phyloP scores from a whole-genome alignment of 2,797 vertebrate genomes.

The Odontamblyopus rebecca region DNA sequence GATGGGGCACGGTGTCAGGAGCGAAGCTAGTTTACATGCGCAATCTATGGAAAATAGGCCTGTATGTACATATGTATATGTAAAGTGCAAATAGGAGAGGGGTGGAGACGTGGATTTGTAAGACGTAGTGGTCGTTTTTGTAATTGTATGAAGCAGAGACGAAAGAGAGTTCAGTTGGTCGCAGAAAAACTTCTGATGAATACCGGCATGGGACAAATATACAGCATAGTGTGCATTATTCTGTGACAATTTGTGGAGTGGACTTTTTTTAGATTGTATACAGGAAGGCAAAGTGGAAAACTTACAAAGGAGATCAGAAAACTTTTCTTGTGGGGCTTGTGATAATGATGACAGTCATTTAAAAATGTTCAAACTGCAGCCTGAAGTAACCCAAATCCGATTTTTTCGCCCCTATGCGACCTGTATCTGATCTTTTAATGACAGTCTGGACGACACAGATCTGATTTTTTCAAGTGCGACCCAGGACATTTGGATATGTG shows the following conservation, averaged over 20 bases:
- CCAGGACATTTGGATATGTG: too few species aligned
- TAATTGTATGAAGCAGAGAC: neutral
- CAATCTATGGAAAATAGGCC: neutral
- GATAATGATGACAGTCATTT: too few species aligned
- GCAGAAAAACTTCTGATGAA: neutral
- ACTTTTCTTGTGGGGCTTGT: neutral
- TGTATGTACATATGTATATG: conserved; percentile 5
- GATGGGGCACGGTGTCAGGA: conserved; percentile 4
- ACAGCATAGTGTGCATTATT: neutral
- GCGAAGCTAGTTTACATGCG: neutral
- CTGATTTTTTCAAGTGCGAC: too few species aligned
- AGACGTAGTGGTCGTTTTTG: conserved; percentile 13
- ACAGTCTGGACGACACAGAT: too few species aligned
- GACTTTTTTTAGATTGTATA: too few species aligned
- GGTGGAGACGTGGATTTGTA: neutral
- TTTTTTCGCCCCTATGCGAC: too few species aligned
- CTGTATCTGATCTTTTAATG: too few species aligned
- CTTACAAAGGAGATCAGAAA: neutral
- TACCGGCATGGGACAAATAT: neutral
- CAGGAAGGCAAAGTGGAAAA: too few species aligned
- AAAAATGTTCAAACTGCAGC: too few species aligned
- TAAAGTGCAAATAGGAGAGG: conserved; percentile 2
- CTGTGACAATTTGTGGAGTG: neutral
- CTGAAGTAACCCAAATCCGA: too few species aligned
- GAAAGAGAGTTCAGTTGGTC: neutral